Conservation (phyloP, 2,888 invertebrate species). For the Melanchra persicariae region DNA sequence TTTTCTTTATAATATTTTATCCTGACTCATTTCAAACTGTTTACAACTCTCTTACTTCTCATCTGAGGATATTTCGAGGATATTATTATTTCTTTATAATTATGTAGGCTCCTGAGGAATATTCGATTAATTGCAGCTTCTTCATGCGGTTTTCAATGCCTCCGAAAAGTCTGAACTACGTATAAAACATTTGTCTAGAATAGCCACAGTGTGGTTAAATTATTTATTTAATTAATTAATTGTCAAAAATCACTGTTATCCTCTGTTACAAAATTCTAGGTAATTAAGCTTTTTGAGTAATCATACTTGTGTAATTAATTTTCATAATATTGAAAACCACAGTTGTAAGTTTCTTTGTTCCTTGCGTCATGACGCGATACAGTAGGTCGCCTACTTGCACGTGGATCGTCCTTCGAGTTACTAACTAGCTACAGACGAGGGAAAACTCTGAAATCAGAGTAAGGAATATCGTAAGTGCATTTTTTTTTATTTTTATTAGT, state of each 20-base stretch:
- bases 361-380: neutral
- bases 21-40: conserved; percentile 63
- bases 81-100: no score
- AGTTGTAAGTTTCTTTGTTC: conserved; percentile 8
- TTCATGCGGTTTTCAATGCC: conserved; percentile 28
- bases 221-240: neutral
- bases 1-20: conserved; percentile 36
- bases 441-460: neutral
- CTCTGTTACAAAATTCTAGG: neutral
- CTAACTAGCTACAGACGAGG: neutral
- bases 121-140: neutral
- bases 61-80: neutral
- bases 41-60: conserved; percentile 20
- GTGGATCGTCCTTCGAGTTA: neutral
- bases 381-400: neutral
- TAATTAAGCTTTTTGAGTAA: neutral
- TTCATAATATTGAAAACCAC: conserved; percentile 5
- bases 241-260: neutral
- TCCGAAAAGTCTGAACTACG: neutral
- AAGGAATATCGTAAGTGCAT: no score
- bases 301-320: neutral
- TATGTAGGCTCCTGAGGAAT: neutral
- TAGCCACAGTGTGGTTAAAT: neutral
- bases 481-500: no score
- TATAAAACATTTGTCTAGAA: neutral